Conservation (phyloP, 2,113 vertebrate genomes). For the Naja naja region DNA sequence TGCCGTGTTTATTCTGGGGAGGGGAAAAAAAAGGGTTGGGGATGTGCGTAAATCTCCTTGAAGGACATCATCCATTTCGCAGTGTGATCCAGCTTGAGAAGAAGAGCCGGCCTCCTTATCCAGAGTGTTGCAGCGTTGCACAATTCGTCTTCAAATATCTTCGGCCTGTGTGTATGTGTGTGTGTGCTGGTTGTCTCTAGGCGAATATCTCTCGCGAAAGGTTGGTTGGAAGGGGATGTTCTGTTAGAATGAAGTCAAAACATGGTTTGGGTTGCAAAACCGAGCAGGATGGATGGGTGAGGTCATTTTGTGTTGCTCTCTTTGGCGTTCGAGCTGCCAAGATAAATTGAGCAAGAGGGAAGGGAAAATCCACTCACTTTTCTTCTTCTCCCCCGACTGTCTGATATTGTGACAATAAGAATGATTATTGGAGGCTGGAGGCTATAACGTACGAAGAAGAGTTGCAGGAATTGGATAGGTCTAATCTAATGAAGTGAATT, state of each 20-base stretch:
- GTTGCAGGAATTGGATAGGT: no score
- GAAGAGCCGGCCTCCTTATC: neutral
- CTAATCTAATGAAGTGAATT: no score
- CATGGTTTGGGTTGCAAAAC: neutral
- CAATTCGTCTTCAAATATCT: slow-evolving; percentile 28
- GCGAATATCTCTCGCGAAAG: neutral
- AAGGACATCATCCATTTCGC: neutral
- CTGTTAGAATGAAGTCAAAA: neutral
- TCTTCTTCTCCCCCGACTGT: neutral
- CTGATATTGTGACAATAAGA: neutral
- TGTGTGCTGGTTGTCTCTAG: neutral
- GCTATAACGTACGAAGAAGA: no score
- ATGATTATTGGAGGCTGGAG: no score
- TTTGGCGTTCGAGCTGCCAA: slow-evolving; percentile 8
- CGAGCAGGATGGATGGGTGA: neutral
- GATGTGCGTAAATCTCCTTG: slow-evolving; percentile 30
- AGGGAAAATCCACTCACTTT: neutral
- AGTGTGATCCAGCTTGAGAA: slow-evolving; percentile 33
- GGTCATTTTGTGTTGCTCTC: slow-evolving; percentile 24
- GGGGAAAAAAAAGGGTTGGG: slow-evolving; percentile 11
- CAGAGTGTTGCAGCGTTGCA: slow-evolving; percentile 15
- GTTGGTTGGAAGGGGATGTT: neutral
- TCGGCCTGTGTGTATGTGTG: neutral
- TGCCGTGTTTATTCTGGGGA: neutral
- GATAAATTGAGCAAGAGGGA: slow-evolving; percentile 4